phyloP scores from a whole-genome alignment of 1,140 invertebrate genomes.

The Nomia melanderi region DNA sequence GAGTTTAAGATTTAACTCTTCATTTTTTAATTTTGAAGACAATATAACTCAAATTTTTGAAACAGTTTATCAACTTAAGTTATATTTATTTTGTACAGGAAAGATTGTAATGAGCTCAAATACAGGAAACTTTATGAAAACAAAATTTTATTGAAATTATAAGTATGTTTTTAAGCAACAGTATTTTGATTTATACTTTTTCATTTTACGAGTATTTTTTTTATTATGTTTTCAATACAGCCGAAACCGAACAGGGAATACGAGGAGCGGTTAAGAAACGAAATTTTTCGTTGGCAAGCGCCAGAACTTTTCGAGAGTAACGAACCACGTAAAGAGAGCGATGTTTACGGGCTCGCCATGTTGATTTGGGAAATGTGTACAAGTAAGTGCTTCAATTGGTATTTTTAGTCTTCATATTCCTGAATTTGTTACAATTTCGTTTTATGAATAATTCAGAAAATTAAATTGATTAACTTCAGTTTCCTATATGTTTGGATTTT shows the following conservation, averaged over 20 bases:
- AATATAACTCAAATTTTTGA: too few relatives aligned
- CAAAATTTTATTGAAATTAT: too few relatives aligned
- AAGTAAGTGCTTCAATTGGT: constrained; percentile 50
- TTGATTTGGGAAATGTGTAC: constrained; percentile 76
- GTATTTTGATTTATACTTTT: background rate
- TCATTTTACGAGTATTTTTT: constrained; percentile 5
- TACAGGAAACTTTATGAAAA: too few relatives aligned
- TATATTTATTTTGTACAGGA: too few relatives aligned
- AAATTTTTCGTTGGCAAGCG: constrained; percentile 71
- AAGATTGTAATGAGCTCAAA: too few relatives aligned
- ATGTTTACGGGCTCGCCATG: constrained; percentile 69
- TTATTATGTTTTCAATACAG: constrained; percentile 46
- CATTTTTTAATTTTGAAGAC: too few relatives aligned
- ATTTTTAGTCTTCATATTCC: background rate
- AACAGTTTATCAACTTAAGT: too few relatives aligned
- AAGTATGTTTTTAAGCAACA: too few relatives aligned
- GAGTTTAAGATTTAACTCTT: too few relatives aligned
- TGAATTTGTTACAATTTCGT: background rate
- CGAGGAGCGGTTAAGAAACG: constrained; percentile 64
- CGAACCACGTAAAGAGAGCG: constrained; percentile 54
- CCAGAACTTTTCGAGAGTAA: constrained; percentile 63
- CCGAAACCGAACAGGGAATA: constrained; percentile 47
- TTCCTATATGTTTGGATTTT: background rate
- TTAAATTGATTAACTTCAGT: background rate
- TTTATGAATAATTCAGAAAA: too few relatives aligned